phyloP scores from a whole-genome alignment of 2,888 invertebrate genomes.

The Dinocampus coccinellae region DNA sequence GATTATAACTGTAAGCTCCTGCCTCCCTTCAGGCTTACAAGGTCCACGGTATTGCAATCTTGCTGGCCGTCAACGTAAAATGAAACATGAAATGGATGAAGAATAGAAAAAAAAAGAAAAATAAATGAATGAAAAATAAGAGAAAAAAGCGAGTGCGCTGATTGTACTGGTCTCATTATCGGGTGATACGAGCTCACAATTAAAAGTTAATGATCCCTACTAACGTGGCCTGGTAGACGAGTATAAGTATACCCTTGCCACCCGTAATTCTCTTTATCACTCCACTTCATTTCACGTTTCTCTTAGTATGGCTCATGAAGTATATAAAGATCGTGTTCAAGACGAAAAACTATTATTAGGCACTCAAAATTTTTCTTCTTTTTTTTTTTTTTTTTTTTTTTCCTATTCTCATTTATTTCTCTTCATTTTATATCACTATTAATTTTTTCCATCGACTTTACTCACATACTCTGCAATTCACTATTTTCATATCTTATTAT shows the following conservation, averaged over 20 bases:
- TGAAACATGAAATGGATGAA: not conserved
- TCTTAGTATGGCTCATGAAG: not conserved
- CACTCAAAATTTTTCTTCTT: constrained; percentile 2
- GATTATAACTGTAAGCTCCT: constrained; percentile 31
- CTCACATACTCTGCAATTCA: too few relatives aligned
- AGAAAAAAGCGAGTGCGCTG: not conserved
- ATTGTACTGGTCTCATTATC: constrained; percentile 45
- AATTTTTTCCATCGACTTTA: too few relatives aligned
- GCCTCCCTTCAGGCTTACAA: constrained; percentile 28
- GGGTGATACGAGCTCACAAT: constrained; percentile 47
- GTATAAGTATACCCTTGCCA: constrained; percentile 28
- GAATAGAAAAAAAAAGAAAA: not conserved
- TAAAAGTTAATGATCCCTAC: constrained; percentile 48
- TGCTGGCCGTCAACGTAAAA: constrained; percentile 13
- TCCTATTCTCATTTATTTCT: too few relatives aligned
- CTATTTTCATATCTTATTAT: too few relatives aligned
- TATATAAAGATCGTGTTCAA: not conserved
- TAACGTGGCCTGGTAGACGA: constrained; percentile 11
- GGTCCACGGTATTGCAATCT: constrained; percentile 33
- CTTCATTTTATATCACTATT: too few relatives aligned
- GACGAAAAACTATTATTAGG: constrained; percentile 1
- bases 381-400: too few relatives aligned
- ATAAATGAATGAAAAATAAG: too few relatives aligned
- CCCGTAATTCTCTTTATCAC: constrained; percentile 38
- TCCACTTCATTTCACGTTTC: constrained; percentile 24